Conservation (phyloP, 2,113 vertebrate genomes). For the Tympanuchus pallidicinctus region DNA sequence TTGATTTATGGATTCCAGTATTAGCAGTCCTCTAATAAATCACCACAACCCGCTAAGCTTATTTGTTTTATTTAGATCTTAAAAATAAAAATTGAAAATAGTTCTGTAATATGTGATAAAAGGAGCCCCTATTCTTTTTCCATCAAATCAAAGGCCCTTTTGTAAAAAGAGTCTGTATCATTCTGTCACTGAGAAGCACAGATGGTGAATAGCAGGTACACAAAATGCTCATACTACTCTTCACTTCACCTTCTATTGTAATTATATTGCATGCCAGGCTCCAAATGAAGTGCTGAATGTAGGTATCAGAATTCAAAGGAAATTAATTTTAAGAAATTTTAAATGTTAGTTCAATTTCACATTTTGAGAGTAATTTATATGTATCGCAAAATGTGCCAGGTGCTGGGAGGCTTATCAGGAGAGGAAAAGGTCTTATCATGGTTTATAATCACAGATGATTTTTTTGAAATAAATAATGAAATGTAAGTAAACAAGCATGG, state of each 20-base stretch:
- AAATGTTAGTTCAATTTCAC: slow-evolving; percentile 27
- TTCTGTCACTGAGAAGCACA: slow-evolving; percentile 56
- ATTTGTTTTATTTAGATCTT: not conserved
- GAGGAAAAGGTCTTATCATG: not conserved
- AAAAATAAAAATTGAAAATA: slow-evolving; percentile 10
- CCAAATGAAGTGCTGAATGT: slow-evolving; percentile 47
- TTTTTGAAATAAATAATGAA: not conserved
- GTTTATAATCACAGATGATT: slow-evolving; percentile 5
- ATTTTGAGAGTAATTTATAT: slow-evolving; percentile 15
- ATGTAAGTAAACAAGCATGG: not conserved
- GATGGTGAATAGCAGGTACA: slow-evolving; percentile 72
- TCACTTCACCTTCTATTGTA: slow-evolving; percentile 65
- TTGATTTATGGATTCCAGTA: not conserved
- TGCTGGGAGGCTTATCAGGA: slow-evolving; percentile 1
- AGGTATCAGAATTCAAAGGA: slow-evolving; percentile 32
- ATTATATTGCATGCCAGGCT: slow-evolving; percentile 51
- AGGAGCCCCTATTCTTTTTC: not conserved
- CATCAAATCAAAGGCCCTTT: not conserved
- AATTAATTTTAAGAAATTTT: slow-evolving; percentile 50
- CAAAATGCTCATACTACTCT: slow-evolving; percentile 56
- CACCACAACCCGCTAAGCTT: not conserved
- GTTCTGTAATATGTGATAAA: not conserved
- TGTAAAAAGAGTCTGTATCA: not conserved
- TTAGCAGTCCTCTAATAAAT: not conserved
- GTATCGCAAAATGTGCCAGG: not conserved